Evolutionary conservation across 2,888 invertebrate species (phyloP), one percentile per base, ranked within the genome.

Genomic region (Drosophila infuscata): DNA sequence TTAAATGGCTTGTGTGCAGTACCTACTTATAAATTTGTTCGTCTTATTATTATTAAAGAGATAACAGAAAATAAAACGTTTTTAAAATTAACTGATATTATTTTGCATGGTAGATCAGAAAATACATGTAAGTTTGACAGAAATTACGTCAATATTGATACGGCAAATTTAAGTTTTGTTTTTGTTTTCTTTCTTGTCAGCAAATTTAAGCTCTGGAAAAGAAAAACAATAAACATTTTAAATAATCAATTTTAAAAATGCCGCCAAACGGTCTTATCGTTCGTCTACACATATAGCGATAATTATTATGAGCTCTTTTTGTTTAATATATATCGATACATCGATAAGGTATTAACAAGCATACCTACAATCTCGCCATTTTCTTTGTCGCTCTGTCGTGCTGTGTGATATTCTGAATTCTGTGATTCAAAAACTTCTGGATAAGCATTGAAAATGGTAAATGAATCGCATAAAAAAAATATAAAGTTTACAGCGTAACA

Each of bases 381-480:
- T 84, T 89, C 76, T 83, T 88, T 83, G 81, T 88, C 81, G 86
- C 79, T 88, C 81, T 81, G 81, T 84, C 75, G 80, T 69, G 64
- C 65, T 73, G 87, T 83, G 79, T 59, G 67, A 63, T 71, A 74
- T 76, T 74, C 69, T 75, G 30, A 82, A 84, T 77, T 87, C 88
- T 89, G 89, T 85, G 89, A 87, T 87, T 87, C 81, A 75, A 81
- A 79, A 83, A 81, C 15, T 81, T 71, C 70, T 70, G 74, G 75
- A 87, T 73, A 83, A 76, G 65, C 84, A 66, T 68, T 73, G 49
- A 87, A 85, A 87, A 85, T 85, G 84, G 84, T 85, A 85, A 89
- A 70, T 35, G 5, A 49, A 56, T 63, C 54, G 61, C 32, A 15
- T 38, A 35, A 35, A 35, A 8, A 67, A 65, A 63, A 59, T 57